phyloP scores from a whole-genome alignment of 2,888 invertebrate species.

The Dryomyza anilis region DNA sequence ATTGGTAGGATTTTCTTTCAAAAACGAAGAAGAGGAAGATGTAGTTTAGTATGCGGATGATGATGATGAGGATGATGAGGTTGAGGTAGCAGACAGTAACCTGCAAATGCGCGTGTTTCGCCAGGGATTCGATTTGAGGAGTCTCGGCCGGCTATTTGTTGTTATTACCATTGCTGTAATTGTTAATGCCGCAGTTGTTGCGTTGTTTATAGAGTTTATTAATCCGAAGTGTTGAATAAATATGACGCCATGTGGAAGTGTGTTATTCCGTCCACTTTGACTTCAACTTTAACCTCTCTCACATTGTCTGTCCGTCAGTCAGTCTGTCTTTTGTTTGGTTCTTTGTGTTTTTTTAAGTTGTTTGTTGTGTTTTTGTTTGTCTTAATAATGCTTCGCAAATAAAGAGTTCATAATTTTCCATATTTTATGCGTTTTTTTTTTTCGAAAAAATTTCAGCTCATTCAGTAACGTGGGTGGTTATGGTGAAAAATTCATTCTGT shows the following conservation, averaged over 20 bases:
- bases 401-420: slow-evolving; percentile 44
- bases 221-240: slow-evolving; percentile 42
- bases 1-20: too few relatives aligned
- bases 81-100: not conserved
- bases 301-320: not conserved
- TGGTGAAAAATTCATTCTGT: not conserved
- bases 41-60: too few relatives aligned
- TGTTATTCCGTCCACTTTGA: not conserved
- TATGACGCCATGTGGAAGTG: slow-evolving; percentile 34
- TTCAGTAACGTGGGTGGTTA: not conserved
- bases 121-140: slow-evolving; percentile 20
- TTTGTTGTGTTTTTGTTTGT: not conserved
- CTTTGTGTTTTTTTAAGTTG: not conserved
- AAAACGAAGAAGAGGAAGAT: too few relatives aligned
- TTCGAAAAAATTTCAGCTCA: too few relatives aligned
- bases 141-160: slow-evolving; percentile 26
- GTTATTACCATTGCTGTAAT: slow-evolving; percentile 20
- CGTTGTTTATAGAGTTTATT: slow-evolving; percentile 39
- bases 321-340: not conserved
- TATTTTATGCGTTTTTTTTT: slow-evolving; percentile 54
- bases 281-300: not conserved
- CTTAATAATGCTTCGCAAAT: slow-evolving; percentile 10
- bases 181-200: slow-evolving; percentile 32
- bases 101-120: slow-evolving; percentile 10
- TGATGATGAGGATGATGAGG: too few relatives aligned